Conservation (phyloP, 2,113 vertebrate species). For the Tautogolabrus adspersus region DNA sequence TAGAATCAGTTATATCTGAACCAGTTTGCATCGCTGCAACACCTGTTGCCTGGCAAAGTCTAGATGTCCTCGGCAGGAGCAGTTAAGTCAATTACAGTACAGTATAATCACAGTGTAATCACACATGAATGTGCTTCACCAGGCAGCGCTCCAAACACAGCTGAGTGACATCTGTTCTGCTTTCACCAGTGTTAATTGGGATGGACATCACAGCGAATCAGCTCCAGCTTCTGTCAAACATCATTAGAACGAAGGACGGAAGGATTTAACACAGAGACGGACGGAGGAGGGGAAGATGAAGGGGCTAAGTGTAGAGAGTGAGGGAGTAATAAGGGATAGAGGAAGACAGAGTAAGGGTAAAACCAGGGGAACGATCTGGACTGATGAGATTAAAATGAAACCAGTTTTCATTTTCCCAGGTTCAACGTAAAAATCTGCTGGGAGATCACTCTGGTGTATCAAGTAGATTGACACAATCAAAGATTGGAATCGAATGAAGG, state of each 20-base stretch:
- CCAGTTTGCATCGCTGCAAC: no score
- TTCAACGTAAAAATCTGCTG: neutral
- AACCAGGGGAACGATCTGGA: slow-evolving; percentile 4
- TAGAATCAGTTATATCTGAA: no score
- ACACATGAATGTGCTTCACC: slow-evolving; percentile 35
- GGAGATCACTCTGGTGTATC: slow-evolving; percentile 7
- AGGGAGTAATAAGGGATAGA: neutral
- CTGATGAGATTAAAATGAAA: slow-evolving; percentile 24
- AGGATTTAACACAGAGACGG: slow-evolving; percentile 12
- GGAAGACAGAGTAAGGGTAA: neutral
- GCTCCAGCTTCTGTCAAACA: slow-evolving; percentile 52
- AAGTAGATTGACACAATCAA: slow-evolving; percentile 24
- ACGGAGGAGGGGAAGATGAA: neutral
- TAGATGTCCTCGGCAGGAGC: slow-evolving; percentile 32
- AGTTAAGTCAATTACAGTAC: slow-evolving; percentile 6
- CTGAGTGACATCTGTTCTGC: slow-evolving; percentile 55
- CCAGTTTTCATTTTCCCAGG: slow-evolving; percentile 14
- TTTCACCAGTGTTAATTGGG: slow-evolving; percentile 42
- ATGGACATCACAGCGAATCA: slow-evolving; percentile 44
- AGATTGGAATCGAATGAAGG: slow-evolving; percentile 38
- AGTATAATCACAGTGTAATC: slow-evolving; percentile 45
- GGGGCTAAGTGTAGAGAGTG: neutral
- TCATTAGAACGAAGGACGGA: slow-evolving; percentile 31
- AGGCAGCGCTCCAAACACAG: slow-evolving; percentile 29
- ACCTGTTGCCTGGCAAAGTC: neutral